These are phyloP conservation scores for Labia minor DNA, from an alignment of 2,888 invertebrate genomes.

Conservation along the genomic window DNA sequence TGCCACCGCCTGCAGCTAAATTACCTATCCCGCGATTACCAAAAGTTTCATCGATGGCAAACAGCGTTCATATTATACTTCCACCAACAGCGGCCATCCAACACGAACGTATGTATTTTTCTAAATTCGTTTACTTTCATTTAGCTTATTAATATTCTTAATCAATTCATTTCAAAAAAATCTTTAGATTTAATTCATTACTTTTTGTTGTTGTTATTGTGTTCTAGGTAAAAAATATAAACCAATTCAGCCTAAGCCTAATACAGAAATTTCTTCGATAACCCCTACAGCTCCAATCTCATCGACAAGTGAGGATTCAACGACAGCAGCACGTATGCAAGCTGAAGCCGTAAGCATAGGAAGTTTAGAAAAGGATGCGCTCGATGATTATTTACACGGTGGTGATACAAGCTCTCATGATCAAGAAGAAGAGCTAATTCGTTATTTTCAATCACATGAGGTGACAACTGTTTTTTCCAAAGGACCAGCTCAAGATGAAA, in stretches of 20 bases:
- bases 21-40: constrained; percentile 24
- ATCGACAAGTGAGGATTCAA: constrained; percentile 29
- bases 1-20: constrained; percentile 18
- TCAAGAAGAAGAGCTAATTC: constrained; percentile 74
- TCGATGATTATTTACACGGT: constrained; percentile 69
- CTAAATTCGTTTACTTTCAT: no score
- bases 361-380: constrained; percentile 58
- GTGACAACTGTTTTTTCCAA: not conserved
- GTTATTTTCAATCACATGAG: constrained; percentile 53
- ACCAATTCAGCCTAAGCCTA: constrained; percentile 40
- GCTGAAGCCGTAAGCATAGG: constrained; percentile 25
- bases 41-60: constrained; percentile 14
- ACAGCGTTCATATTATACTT: not conserved
- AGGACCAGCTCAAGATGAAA: constrained; percentile 42
- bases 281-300: constrained; percentile 25
- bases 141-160: no score
- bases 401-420: constrained; percentile 66
- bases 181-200: no score
- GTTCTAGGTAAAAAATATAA: constrained; percentile 39
- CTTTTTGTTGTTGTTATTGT: no score
- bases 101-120: not conserved
- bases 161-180: no score
- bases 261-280: not conserved
- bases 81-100: not conserved
- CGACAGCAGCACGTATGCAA: constrained; percentile 18